Base-by-base conservation (phyloP, 2,113 vertebrate genomes). In the Xyliphius kryptos region DNA sequence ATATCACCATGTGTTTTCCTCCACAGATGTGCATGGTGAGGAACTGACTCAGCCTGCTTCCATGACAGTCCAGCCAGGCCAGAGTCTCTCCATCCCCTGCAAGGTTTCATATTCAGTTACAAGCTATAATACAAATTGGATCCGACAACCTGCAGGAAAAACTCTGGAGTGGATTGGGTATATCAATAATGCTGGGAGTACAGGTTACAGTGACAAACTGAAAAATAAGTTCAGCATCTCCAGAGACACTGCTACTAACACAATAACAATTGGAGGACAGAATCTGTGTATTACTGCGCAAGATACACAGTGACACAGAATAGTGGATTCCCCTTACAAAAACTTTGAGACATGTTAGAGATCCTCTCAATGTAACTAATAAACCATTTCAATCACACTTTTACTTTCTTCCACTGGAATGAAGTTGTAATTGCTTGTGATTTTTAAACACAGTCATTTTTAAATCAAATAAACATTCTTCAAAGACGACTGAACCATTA, bases 171-270 rank as follows among this genome's bases (percentile, higher is more conserved):
- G 47, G 32, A 62, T 52, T 41, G 60, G 32, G 4, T 50, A 40
- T 17, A 62, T 52, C 48, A 14, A 32, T 26, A 13, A 14, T 21
- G 9, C 17, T 26, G 60, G 59, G 3, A 5, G 6, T 2, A 61
- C 19, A 61, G 44, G 20, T 38, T 52, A 62, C 48, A 52, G 43
- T 12, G 37, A 58, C 16, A 57, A 54, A 14, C 47, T 52, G 56
- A 67, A 66, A 26, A 59, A 52, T 43, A 67, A 60, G 41, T 62
- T 70, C 59, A 71, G 61, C 2, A 46, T 68, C 37, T 53, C 65
- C 19, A 63, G 22, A 37, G 62, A 74, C n/a, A 70, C 12, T 1
- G 56, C 51, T 46, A 62, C 36, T 2, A 70, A 55, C 20, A 55
- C 20, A 6, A 5, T 53, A 9, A 54, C 47, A 22, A 1, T 75